Evolutionary conservation across 2,113 vertebrate species (phyloP), one percentile per base, ranked within the genome.

Genomic region (Thryonomys swinderianus): DNA sequence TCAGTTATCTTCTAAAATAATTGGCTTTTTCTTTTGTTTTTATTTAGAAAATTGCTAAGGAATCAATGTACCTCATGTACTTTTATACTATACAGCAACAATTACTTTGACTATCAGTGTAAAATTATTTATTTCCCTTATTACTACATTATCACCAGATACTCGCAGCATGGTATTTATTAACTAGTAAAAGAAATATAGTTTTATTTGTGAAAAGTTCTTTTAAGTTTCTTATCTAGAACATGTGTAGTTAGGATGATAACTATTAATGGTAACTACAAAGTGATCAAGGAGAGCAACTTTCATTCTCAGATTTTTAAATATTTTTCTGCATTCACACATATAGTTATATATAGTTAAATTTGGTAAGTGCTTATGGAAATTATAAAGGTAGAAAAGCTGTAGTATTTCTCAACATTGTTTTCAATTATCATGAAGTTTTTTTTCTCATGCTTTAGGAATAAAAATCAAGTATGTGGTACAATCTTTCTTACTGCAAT

Each of bases 41-140:
- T 98, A 97, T 96, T 98, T 97, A 88, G 97, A 98, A 98, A 95
- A 98, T 98, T 98, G 83, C 95, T 96, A 82, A 98, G 97, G 95
- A 96, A 98, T 98, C 98, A 98, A 98, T 98, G 98, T 69, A 97
- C 51, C 97, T 98, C 98, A 97, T 92, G 97, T 96, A 64, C 86
- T 98, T 98, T 98, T 97, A 61, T 98, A 94, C 97, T 98, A 96
- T 94, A 59, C 94, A 97, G 96, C 96, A 98, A 97, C 97, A 98
- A 98, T 98, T 98, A 97, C 8, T 4, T 96, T 98, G 97, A 98
- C 96, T 97, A 96, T 97, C 96, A 95, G 97, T 98, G 95, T 98
- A 98, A 98, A 98, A 98, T 97, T 98, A 98, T 98, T 99, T 98
- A 98, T 98, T 98, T 98, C 98, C 97, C 97, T 98, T 98, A 98